Conservation (phyloP, 2,113 vertebrate species). For the Taurulus bubalis region DNA sequence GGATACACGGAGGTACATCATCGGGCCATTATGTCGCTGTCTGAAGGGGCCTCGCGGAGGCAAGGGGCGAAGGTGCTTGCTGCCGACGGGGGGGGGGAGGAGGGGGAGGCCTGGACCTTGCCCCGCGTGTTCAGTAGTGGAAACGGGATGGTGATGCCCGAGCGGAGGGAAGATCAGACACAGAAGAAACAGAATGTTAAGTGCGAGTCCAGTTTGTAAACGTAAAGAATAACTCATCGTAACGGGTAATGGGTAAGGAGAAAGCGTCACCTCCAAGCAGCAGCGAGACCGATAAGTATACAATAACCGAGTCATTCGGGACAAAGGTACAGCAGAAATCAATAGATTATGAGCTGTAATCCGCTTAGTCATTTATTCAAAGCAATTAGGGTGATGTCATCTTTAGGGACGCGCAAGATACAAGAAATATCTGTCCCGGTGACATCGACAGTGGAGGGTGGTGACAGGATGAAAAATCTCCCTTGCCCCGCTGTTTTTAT, state of each 20-base stretch:
- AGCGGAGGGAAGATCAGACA: constrained; percentile 32
- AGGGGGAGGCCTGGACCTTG: constrained; percentile 51
- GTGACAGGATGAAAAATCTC: constrained; percentile 64
- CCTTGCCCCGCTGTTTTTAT: constrained; percentile 38
- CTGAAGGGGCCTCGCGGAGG: constrained; percentile 20
- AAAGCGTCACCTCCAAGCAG: constrained; percentile 5
- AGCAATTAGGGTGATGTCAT: constrained; percentile 70
- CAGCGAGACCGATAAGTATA: constrained; percentile 31
- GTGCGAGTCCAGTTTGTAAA: background rate
- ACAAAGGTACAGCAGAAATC: constrained; percentile 57
- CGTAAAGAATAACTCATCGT: constrained; percentile 6
- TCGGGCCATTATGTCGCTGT: constrained; percentile 64
- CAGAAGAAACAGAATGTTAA: constrained; percentile 3
- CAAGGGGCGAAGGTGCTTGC: constrained; percentile 16
- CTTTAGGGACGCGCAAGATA: constrained; percentile 14
- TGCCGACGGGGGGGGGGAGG: constrained; percentile 14
- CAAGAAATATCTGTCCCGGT: constrained; percentile 45
- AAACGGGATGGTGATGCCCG: constrained; percentile 35
- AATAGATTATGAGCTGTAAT: constrained; percentile 63
- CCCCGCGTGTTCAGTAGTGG: constrained; percentile 33
- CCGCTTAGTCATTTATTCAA: constrained; percentile 60
- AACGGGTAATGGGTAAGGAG: constrained; percentile 2
- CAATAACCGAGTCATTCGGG: constrained; percentile 49
- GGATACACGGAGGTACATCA: constrained; percentile 73
- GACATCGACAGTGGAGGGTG: constrained; percentile 34